A percentile compares a stretch with the other conserved stretches of the same genome.
Conservation (phyloP, 2,888 invertebrate genomes). For the Xiphydria camelus region DNA sequence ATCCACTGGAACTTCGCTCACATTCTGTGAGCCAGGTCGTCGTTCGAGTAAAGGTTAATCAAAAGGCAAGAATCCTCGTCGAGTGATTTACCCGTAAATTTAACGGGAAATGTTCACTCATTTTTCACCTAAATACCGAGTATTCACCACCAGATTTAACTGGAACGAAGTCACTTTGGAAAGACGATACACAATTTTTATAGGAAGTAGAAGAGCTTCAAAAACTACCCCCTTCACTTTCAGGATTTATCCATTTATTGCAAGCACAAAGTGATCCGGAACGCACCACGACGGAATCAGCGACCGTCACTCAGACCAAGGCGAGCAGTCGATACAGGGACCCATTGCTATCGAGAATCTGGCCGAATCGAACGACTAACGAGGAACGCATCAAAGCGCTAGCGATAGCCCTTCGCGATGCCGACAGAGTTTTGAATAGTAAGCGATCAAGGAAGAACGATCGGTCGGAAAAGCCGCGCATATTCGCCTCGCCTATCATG, state of each 20-base stretch:
- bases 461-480: constrained; percentile 17
- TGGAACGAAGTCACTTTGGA: too few relatives aligned
- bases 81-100: too few relatives aligned
- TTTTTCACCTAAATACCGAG: too few relatives aligned
- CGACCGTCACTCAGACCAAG: constrained; percentile 6
- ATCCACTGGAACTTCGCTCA: too few relatives aligned
- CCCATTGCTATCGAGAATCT: constrained; percentile 11
- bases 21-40: too few relatives aligned
- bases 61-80: too few relatives aligned
- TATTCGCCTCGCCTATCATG: constrained; percentile 15
- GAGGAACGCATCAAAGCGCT: constrained; percentile 12
- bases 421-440: constrained; percentile 9
- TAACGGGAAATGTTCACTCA: too few relatives aligned
- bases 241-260: constrained; percentile 21
- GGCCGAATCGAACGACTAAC: constrained; percentile 13
- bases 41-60: too few relatives aligned
- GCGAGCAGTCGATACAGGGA: constrained; percentile 15
- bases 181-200: too few relatives aligned
- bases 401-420: constrained; percentile 9
- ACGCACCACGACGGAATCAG: constrained; percentile 12
- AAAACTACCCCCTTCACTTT: too few relatives aligned
- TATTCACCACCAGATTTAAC: too few relatives aligned
- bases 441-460: constrained; percentile 10
- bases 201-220: too few relatives aligned
- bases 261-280: constrained; percentile 16